phyloP scores from a whole-genome alignment of 2,797 vertebrate species.

The Sebastiscus tertius region DNA sequence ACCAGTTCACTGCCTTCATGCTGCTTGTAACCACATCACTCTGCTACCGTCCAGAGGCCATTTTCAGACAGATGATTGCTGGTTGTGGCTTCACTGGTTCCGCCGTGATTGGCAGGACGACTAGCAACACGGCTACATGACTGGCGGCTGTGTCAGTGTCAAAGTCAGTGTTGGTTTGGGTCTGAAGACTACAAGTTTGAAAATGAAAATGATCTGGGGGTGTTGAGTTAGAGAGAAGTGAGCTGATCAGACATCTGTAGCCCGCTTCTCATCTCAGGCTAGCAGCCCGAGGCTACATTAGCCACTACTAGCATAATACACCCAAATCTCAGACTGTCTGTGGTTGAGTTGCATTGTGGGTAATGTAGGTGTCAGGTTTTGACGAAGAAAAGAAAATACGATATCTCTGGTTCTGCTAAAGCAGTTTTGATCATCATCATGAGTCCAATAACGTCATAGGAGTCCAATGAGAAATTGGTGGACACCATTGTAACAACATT shows the following conservation, averaged over 20 bases:
- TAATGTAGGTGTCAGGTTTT: not conserved
- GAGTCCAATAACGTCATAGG: rapidly evolving
- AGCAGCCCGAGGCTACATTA: not conserved
- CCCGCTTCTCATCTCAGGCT: not conserved
- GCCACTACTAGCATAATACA: not conserved
- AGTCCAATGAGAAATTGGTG: not conserved
- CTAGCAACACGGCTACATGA: not conserved
- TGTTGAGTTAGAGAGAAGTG: not conserved
- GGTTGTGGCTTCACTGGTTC: slow-evolving; percentile 1
- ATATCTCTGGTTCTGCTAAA: not conserved
- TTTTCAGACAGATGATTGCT: slow-evolving; percentile 36
- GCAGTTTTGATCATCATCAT: not conserved
- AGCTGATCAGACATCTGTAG: not conserved
- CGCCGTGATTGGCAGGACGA: slow-evolving; percentile 19
- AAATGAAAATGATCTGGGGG: not conserved
- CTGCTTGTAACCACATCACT: slow-evolving; percentile 20
- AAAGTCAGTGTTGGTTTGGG: not conserved
- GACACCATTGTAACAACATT: no score
- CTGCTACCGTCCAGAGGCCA: slow-evolving; percentile 28
- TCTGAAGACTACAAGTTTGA: not conserved
- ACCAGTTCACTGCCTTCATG: not conserved
- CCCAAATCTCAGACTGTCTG: not conserved
- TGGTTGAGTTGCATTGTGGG: not conserved
- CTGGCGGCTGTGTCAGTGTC: slow-evolving; percentile 10
- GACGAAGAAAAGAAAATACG: not conserved